A percentile compares a stretch with the other conserved stretches of the same genome.
Conservation (phyloP, 1,140 invertebrate genomes). For the Drosophila lowei region DNA sequence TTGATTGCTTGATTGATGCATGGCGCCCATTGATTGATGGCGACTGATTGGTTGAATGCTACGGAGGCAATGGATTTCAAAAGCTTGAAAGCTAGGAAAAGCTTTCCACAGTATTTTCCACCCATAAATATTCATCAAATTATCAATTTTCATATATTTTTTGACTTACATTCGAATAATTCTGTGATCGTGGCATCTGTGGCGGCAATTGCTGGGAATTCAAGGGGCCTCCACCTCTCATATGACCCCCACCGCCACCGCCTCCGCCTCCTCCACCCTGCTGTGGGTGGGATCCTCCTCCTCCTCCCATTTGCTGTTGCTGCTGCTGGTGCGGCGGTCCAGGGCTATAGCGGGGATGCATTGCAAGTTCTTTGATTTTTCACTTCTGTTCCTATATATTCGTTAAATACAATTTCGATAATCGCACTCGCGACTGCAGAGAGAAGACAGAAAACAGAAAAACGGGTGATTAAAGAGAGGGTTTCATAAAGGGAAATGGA, state of each 20-base stretch:
- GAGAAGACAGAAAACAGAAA: too few species aligned
- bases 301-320: slow-evolving; percentile 2
- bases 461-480: too few species aligned
- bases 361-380: slow-evolving; percentile 17
- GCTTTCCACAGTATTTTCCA: neutral
- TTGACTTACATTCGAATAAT: slow-evolving; percentile 66
- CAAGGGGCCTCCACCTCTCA: slow-evolving; percentile 37
- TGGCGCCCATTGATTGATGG: slow-evolving; percentile 57
- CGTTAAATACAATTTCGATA: slow-evolving; percentile 8
- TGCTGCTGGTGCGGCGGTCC: slow-evolving; percentile 49
- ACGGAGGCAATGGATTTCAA: too few species aligned
- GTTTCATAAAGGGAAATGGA: too few species aligned
- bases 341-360: slow-evolving; percentile 72
- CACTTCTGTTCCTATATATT: neutral
- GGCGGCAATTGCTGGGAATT: slow-evolving; percentile 66
- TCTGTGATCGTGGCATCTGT: slow-evolving; percentile 59
- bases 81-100: too few species aligned
- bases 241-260: slow-evolving; percentile 36
- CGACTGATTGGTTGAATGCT: slow-evolving; percentile 45
- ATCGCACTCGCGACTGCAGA: slow-evolving; percentile 19
- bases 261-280: slow-evolving; percentile 14
- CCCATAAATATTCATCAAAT: slow-evolving; percentile 24
- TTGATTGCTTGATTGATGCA: slow-evolving; percentile 68
- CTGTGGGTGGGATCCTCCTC: slow-evolving; percentile 5
- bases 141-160: slow-evolving; percentile 24